These are phyloP conservation scores for Pogoniulus pusillus DNA, from an alignment of 2,797 vertebrate species.

Conservation along the genomic window DNA sequence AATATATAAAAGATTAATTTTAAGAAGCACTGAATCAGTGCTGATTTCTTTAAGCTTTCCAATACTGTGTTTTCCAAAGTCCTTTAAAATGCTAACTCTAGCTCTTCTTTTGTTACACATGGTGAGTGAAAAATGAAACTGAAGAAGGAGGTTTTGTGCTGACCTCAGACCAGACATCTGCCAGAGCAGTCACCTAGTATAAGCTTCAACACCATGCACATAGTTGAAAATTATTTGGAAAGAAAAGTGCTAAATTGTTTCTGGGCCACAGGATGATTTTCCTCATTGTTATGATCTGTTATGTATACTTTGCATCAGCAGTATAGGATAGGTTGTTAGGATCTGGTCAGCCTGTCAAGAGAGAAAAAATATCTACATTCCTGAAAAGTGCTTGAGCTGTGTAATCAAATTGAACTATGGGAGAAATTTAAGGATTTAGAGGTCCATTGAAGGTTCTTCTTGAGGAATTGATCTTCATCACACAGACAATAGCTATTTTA, in stretches of 20 bases:
- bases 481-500: background rate
- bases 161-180: slow-evolving; percentile 50
- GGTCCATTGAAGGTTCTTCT: background rate
- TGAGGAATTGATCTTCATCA: background rate
- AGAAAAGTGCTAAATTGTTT: background rate
- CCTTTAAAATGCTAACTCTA: slow-evolving; percentile 32
- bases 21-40: background rate
- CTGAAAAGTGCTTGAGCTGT: background rate
- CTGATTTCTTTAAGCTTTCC: slow-evolving; percentile 39
- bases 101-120: slow-evolving; percentile 37
- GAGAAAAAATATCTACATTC: background rate
- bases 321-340: background rate
- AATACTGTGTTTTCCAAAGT: slow-evolving; percentile 12
- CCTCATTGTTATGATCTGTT: background rate
- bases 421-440: background rate
- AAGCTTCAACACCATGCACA: background rate
- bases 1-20: background rate
- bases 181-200: background rate
- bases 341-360: background rate
- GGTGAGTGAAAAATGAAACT: slow-evolving; percentile 46
- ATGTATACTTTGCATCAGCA: background rate
- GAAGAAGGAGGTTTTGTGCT: slow-evolving; percentile 42
- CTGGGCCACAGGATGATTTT: background rate
- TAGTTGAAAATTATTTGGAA: background rate
- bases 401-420: background rate